Conservation (phyloP, 2,113 vertebrate species). For the Rhinoderma darwinii region DNA sequence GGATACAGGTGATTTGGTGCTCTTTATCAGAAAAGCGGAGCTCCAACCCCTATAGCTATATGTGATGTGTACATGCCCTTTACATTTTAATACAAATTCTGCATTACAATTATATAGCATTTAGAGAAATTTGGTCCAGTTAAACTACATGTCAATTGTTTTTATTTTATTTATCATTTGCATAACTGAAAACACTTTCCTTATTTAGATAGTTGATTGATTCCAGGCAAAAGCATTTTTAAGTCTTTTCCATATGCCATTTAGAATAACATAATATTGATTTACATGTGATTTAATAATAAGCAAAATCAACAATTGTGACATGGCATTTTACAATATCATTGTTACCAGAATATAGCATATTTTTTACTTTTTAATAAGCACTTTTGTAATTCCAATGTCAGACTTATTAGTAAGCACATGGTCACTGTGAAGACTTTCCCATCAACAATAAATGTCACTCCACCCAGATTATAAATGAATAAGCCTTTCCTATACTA, state of each 20-base stretch:
- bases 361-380: neutral
- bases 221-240: neutral
- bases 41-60: too few relatives aligned
- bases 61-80: too few relatives aligned
- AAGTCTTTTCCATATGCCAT: neutral
- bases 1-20: too few relatives aligned
- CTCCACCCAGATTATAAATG: conserved; percentile 2
- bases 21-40: too few relatives aligned
- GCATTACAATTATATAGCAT: too few relatives aligned
- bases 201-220: neutral
- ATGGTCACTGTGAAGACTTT: conserved; percentile 5
- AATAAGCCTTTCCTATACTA: neutral
- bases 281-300: neutral
- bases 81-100: too few relatives aligned
- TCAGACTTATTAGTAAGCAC: neutral
- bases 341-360: too few relatives aligned
- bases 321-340: neutral
- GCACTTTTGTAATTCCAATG: neutral
- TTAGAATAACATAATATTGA: neutral
- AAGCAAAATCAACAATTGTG: neutral
- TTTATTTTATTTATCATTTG: neutral
- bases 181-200: neutral
- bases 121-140: neutral
- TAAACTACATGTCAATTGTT: neutral
- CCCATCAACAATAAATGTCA: conserved; percentile 44